Conservation (phyloP, 2,113 vertebrate species). For the Eulemur rufifrons region DNA sequence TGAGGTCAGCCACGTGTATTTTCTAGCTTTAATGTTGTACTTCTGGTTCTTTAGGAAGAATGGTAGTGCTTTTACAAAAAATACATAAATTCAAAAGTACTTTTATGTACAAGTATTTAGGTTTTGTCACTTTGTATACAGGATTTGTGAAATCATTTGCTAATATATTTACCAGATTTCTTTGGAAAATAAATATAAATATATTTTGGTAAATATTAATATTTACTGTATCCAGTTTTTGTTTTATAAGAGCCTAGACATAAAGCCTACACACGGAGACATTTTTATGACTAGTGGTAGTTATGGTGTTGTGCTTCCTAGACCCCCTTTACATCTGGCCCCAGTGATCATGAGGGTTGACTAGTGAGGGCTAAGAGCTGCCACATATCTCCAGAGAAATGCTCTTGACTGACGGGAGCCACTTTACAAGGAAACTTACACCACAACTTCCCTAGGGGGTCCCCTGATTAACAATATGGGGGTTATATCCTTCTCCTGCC, state of each 20-base stretch:
- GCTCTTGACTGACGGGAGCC: background rate
- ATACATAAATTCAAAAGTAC: background rate
- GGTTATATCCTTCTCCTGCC: too few relatives aligned
- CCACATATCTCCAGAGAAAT: background rate
- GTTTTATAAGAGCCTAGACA: background rate
- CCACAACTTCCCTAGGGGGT: background rate
- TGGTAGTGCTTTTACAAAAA: background rate
- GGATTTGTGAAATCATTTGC: background rate
- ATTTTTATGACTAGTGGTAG: background rate
- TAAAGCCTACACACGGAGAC: background rate
- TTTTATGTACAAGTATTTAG: background rate
- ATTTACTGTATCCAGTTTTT: background rate
- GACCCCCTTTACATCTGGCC: rapidly evolving
- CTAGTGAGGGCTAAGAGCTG: background rate
- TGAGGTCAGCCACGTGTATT: background rate
- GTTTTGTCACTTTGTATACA: background rate
- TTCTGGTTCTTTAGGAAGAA: background rate
- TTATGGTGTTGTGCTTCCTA: background rate
- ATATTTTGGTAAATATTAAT: background rate
- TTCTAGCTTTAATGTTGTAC: background rate
- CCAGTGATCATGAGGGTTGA: background rate
- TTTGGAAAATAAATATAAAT: background rate
- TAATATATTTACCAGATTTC: background rate
- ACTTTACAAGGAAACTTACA: background rate
- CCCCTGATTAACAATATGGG: background rate